Base-by-base conservation (phyloP, 1,140 invertebrate species). In the Amyelois transitella region DNA sequence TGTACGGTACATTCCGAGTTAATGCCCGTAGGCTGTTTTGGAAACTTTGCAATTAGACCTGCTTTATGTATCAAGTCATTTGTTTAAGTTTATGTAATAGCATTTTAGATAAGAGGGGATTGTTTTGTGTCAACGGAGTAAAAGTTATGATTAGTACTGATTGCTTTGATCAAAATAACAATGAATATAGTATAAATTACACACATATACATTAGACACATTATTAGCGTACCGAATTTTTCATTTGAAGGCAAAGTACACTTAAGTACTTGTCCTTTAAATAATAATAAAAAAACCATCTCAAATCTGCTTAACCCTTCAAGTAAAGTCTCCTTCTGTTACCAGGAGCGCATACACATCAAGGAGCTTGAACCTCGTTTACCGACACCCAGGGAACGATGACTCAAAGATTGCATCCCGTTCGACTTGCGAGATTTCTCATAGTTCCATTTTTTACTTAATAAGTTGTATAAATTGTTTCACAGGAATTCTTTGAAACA, bases 331-430 rank as follows among this genome's bases (percentile, higher is more conserved):
- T 38, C 0, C n/a, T n/a, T n/a, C 19, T n/a, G 18, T 14, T 60
- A 66, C 64, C 57, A 66, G 48, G 60, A 51, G 10, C 19, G 38
- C 57, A 66, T 48, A 53, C n/a, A 53, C 17, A 43, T 19, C 48
- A n/a, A 53, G 54, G 50, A 59, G 60, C 55, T 55, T 53, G 47
- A 54, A 56, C 43, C 51, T 53, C 48, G 59, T 57, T 62, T 59
- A 58, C 18, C 18, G 38, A 22, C 55, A 50, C 50, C 51, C 18
- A 55, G 64, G 51, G 51, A 58, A 21, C 59, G 56, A 59, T 59
- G 60, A 51, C 53, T 51, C 43, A 49, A 43, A 50, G 43, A 58
- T 57, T 50, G 52, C 50, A 38, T 22, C 22, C 43, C 19, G 20
- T 58, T 64, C 32, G 52, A 19, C 44, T 43, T 51, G 19, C n/a